Conservation (phyloP, 2,113 vertebrate species). For the human region GRCh38 chr7:69917001-69917500, state of each 20-base stretch:
- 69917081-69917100: neutral
- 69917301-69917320: neutral
- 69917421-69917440: neutral
- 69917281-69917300: neutral
- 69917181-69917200: no score
- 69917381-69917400: neutral
- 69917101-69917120: neutral
- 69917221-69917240: no score
- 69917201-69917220: no score
- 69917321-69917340: neutral
- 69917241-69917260: neutral
- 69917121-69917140: neutral
- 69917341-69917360: neutral
- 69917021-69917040: neutral
- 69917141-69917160: no score
- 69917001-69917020: neutral
- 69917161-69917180: neutral
- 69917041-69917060: neutral
- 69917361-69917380: neutral
- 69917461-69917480: neutral
- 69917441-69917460: neutral
- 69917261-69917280: neutral
- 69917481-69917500: constrained; percentile 3
- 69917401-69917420: neutral
- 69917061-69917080: neutral